Conservation (phyloP, 2,888 invertebrate genomes). For the Chrysopilus asiliformis region DNA sequence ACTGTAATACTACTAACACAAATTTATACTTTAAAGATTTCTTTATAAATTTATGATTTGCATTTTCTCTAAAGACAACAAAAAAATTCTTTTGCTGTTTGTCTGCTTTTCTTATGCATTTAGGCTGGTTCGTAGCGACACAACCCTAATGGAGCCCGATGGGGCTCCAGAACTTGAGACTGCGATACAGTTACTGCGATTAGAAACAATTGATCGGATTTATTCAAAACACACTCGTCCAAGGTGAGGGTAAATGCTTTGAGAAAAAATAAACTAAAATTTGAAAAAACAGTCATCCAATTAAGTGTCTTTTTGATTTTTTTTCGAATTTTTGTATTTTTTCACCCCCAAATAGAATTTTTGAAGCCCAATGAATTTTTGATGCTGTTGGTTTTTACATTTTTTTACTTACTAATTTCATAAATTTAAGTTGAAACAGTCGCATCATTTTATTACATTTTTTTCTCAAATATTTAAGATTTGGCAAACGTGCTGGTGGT, state of each 20-base stretch:
- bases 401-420: not conserved
- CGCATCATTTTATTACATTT: not conserved
- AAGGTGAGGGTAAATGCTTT: slow-evolving; percentile 39
- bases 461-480: slow-evolving; percentile 18
- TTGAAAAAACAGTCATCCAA: too few relatives aligned
- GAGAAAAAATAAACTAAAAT: too few relatives aligned
- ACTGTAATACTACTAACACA: too few relatives aligned
- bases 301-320: not conserved
- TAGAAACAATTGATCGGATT: slow-evolving; percentile 44
- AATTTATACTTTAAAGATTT: too few relatives aligned
- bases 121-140: slow-evolving; percentile 9
- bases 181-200: slow-evolving; percentile 42
- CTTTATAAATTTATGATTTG: too few relatives aligned
- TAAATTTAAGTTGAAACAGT: not conserved
- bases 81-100: slow-evolving; percentile 3
- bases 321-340: not conserved
- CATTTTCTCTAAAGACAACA: too few relatives aligned
- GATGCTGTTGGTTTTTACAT: not conserved
- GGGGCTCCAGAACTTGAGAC: slow-evolving; percentile 28
- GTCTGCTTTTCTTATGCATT: slow-evolving; percentile 8
- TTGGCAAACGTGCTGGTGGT: slow-evolving; percentile 29
- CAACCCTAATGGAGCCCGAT: not conserved
- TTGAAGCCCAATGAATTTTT: not conserved
- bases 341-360: not conserved
- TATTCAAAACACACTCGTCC: slow-evolving; percentile 46